Conservation (phyloP, 1,140 invertebrate species). For the Drosophila novamexicana region DNA sequence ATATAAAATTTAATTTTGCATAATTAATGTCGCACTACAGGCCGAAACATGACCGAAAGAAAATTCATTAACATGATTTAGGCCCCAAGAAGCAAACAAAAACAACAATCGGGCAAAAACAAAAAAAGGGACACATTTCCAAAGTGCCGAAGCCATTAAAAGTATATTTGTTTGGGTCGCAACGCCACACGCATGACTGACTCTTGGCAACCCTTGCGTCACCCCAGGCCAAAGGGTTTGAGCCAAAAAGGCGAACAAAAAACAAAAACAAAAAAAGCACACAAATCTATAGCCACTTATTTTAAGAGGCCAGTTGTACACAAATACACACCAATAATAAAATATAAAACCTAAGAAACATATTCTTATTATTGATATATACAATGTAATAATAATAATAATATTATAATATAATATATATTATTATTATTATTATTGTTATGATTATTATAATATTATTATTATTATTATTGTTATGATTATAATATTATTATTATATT, state of each 20-base stretch:
- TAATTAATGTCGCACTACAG: constrained; percentile 73
- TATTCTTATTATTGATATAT: too few relatives aligned
- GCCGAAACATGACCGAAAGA: constrained; percentile 63
- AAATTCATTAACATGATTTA: constrained; percentile 80
- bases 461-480: too few relatives aligned
- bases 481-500: too few relatives aligned
- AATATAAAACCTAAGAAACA: neutral
- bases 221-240: neutral
- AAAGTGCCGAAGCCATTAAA: constrained; percentile 35
- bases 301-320: too few relatives aligned
- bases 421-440: too few relatives aligned
- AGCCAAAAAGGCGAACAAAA: neutral
- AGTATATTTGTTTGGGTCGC: constrained; percentile 45
- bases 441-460: too few relatives aligned
- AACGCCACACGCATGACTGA: constrained; percentile 44
- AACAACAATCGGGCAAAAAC: constrained; percentile 6
- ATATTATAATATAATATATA: too few relatives aligned
- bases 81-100: constrained; percentile 38
- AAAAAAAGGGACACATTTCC: constrained; percentile 26
- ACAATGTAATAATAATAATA: too few relatives aligned
- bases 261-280: constrained; percentile 3
- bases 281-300: constrained; percentile 15
- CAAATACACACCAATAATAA: neutral
- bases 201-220: constrained; percentile 20
- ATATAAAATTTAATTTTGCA: constrained; percentile 81